phyloP scores from a whole-genome alignment of 2,797 vertebrate species.

The Lerista edwardsae region DNA sequence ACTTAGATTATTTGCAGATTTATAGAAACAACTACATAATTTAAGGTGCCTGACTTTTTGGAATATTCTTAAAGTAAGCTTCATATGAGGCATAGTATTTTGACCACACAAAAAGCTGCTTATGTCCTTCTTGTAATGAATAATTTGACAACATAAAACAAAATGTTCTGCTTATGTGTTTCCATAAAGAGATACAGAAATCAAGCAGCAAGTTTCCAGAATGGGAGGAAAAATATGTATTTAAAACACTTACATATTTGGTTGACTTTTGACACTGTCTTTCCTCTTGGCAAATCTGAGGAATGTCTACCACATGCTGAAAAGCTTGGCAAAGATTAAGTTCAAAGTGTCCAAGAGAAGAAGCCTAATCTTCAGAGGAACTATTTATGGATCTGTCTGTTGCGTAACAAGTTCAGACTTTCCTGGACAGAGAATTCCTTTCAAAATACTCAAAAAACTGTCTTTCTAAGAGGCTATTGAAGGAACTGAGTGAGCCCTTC shows the following conservation, averaged over 20 bases:
- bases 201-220: background rate
- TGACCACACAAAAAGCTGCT: conserved; percentile 18
- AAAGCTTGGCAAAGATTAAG: conserved; percentile 44
- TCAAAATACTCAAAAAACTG: conserved; percentile 11
- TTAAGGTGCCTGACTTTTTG: background rate
- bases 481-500: accelerated
- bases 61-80: background rate
- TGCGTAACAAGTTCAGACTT: conserved; percentile 6
- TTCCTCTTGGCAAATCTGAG: conserved; percentile 54
- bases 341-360: conserved; percentile 43
- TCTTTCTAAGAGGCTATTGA: background rate
- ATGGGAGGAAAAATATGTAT: conserved; percentile 5
- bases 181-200: background rate
- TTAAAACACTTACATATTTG: conserved; percentile 46
- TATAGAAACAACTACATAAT: background rate
- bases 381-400: conserved; percentile 26
- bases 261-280: conserved; percentile 48
- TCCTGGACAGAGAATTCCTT: conserved; percentile 24
- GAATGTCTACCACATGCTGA: conserved; percentile 43
- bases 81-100: conserved; percentile 22
- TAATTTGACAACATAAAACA: conserved; percentile 30
- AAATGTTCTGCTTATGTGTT: conserved; percentile 21
- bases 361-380: conserved; percentile 44
- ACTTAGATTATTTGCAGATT: background rate
- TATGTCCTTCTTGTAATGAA: background rate